Evolutionary conservation across 1,140 invertebrate species (phyloP).

Genomic region (Ectropis grisescens): DNA sequence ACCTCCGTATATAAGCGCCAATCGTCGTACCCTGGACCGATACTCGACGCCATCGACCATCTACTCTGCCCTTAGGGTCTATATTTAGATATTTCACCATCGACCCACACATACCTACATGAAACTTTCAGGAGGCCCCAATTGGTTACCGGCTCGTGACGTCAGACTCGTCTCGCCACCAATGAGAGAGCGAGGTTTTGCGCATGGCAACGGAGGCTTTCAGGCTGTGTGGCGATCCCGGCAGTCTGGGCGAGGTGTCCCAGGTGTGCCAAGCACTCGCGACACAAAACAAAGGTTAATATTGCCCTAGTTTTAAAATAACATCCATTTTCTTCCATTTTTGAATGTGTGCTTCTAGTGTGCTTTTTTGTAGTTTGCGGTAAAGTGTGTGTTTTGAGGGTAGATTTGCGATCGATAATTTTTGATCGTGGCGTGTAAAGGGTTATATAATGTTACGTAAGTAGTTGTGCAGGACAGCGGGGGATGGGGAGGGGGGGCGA

Average conservation of each 20-base stretch:
- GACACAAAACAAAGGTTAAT: constrained; percentile 43
- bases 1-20: too few species aligned
- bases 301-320: constrained; percentile 13
- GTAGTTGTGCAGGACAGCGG: too few species aligned
- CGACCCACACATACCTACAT: constrained; percentile 57
- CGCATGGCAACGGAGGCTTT: constrained; percentile 38
- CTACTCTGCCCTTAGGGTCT: constrained; percentile 28
- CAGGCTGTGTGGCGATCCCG: constrained; percentile 15
- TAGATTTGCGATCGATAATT: not conserved
- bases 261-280: constrained; percentile 56
- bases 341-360: constrained; percentile 9
- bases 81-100: constrained; percentile 66
- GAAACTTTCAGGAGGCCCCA: constrained; percentile 46
- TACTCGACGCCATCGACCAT: constrained; percentile 29
- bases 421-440: not conserved
- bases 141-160: constrained; percentile 41
- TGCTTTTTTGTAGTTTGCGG: constrained; percentile 6
- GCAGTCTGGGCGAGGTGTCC: constrained; percentile 55
- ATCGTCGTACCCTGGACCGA: not conserved
- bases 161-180: constrained; percentile 29
- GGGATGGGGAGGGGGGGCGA: too few species aligned
- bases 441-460: constrained; percentile 1
- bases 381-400: constrained; percentile 1
- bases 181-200: constrained; percentile 27
- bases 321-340: constrained; percentile 19